Evolutionary conservation across 1,140 invertebrate genomes (phyloP).

Genomic region (Orius laevigatus): DNA sequence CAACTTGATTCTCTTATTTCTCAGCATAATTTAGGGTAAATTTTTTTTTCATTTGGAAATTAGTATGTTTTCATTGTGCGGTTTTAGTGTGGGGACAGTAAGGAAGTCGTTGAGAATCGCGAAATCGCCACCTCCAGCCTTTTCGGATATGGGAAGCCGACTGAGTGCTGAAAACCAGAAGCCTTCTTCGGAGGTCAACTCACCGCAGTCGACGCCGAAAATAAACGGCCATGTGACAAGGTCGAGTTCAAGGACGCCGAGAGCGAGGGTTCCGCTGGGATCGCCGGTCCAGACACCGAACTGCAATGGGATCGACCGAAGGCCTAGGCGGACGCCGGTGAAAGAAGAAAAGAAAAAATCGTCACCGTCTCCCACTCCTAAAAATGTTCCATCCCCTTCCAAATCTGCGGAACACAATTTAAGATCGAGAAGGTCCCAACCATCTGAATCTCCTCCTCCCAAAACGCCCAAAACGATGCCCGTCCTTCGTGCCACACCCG

Average conservation of each 20-base stretch:
- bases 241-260: too few relatives aligned
- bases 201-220: too few relatives aligned
- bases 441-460: too few relatives aligned
- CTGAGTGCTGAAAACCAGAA: too few relatives aligned
- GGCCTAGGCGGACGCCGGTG: too few relatives aligned
- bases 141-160: conserved; percentile 2
- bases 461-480: not conserved
- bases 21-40: conserved; percentile 9
- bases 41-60: not conserved
- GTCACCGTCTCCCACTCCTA: not conserved
- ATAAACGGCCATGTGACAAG: too few relatives aligned
- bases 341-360: not conserved
- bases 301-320: too few relatives aligned
- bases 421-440: not conserved
- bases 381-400: not conserved
- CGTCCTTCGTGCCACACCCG: not conserved
- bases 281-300: too few relatives aligned
- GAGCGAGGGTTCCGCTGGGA: too few relatives aligned
- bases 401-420: not conserved
- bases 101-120: conserved; percentile 14
- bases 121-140: conserved; percentile 5
- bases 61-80: too few relatives aligned
- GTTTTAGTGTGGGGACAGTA: not conserved
- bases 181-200: too few relatives aligned
- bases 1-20: conserved; percentile 19